Base-by-base conservation (phyloP, 1,140 invertebrate genomes). In the Acyrthosiphon pisum region DNA sequence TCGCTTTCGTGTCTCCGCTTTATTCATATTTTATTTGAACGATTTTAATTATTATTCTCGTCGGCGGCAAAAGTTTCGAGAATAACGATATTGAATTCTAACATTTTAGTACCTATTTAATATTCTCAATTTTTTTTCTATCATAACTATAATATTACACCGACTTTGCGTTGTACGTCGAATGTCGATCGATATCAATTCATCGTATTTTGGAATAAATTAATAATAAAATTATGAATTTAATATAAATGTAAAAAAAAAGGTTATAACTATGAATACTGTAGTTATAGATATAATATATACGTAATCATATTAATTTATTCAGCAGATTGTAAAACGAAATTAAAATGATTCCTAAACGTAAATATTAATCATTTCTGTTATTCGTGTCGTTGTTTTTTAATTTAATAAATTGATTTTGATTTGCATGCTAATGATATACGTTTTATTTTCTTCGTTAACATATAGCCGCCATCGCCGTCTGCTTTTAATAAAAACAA, bases 341-440 rank as follows among this genome's bases (percentile, higher is more conserved):
- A 81, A 35, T 81, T 37, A 81, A 81, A 81, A 35, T 81, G 76
- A 35, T 81, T 81, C 20, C 35, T 81, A 81, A 81, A 81, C 35
- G 76, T 81, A 81, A 81, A 81, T 81, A 81, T 81, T 81, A 81
- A 81, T 37, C 76, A 81, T 37, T 81, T 81, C 76, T 81, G 35
- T 81, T 37, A 20, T 81, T 81, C 35, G 35, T 81, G 76, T 81
- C 35, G 76, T 37, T 37, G 35, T 81, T 81, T 41, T 68, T 68
- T 68, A 68, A n/a, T 68, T 68, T 68, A 68, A 81, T 81, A 81
- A 81, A 81, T 81, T 37, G 76, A 35, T 81, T 35, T 81, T 81
- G 35, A 81, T 81, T 81, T 81, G 76, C 35, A 81, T 81, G 76
- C 76, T 81, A 81, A 81, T 81, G 20, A 81, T 81, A 81, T 81